Evolutionary conservation across 2,888 invertebrate genomes (phyloP).

Genomic region (Drosophila subquinaria): DNA sequence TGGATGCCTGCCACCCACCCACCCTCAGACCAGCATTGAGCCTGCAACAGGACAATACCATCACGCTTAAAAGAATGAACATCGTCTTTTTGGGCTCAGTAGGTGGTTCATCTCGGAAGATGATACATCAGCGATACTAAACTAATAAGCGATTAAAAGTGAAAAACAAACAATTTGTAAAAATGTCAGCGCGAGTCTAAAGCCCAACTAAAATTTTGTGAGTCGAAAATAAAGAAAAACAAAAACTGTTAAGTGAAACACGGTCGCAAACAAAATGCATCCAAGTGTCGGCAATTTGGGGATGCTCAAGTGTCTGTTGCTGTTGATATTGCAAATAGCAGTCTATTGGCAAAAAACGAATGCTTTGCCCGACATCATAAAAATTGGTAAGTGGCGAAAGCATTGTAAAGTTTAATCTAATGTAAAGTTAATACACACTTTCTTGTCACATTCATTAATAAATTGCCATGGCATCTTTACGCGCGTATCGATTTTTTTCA

Average conservation of each 20-base stretch:
- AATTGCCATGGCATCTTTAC: constrained; percentile 36
- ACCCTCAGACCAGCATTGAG: constrained; percentile 16
- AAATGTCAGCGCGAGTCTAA: constrained; percentile 45
- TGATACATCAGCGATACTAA: constrained; percentile 10
- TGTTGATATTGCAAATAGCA: constrained; percentile 53
- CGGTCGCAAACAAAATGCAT: constrained; percentile 43
- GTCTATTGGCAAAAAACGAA: constrained; percentile 37
- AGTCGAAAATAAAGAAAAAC: constrained; percentile 15
- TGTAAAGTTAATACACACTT: neutral
- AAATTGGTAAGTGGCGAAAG: constrained; percentile 79
- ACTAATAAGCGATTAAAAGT: neutral
- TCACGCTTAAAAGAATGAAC: constrained; percentile 59
- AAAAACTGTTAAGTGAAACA: neutral
- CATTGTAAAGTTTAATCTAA: too few relatives aligned
- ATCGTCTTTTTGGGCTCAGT: constrained; percentile 55
- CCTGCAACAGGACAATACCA: constrained; percentile 66
- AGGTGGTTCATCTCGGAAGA: constrained; percentile 56
- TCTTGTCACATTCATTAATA: constrained; percentile 4
- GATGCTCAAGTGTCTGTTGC: constrained; percentile 30
- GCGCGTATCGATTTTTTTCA: constrained; percentile 79
- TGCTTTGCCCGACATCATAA: constrained; percentile 83
- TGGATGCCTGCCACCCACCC: constrained; percentile 53
- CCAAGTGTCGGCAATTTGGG: constrained; percentile 21
- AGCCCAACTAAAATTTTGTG: constrained; percentile 2
- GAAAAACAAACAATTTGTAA: constrained; percentile 13